A percentile compares a stretch with the other conserved stretches of the same genome.
These are phyloP conservation scores for Phymatocera aterrima DNA, from an alignment of 2,888 invertebrate species.

Conservation along the genomic window DNA sequence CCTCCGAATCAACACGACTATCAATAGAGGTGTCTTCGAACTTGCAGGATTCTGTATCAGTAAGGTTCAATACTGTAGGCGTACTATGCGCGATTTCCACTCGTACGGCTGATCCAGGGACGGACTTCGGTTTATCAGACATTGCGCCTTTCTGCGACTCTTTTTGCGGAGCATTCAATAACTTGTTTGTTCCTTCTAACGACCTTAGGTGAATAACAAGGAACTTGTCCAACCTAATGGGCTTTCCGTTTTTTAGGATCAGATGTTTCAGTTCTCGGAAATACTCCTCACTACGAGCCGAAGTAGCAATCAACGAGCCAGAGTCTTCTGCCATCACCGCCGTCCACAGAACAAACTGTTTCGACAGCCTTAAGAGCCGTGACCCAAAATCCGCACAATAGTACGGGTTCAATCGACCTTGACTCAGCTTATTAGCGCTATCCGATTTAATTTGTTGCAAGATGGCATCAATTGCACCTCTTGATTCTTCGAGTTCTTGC, in stretches of 20 bases:
- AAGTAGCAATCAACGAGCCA: conserved; percentile 39
- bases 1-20: background rate
- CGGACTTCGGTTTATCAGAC: background rate
- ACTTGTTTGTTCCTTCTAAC: conserved; percentile 46
- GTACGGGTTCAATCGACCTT: conserved; percentile 48
- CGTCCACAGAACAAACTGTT: conserved; percentile 48
- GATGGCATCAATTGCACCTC: conserved; percentile 31
- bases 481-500: background rate
- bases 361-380: conserved; percentile 34
- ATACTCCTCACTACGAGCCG: conserved; percentile 48
- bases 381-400: conserved; percentile 37
- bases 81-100: background rate
- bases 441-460: conserved; percentile 27
- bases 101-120: background rate
- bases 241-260: conserved; percentile 41
- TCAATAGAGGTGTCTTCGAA: background rate
- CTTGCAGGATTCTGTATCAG: background rate
- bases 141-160: background rate
- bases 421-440: conserved; percentile 30
- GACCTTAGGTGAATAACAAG: conserved; percentile 49
- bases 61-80: background rate
- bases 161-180: conserved; percentile 33
- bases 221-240: conserved; percentile 49
- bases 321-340: conserved; percentile 36
- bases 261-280: conserved; percentile 46